Base-by-base conservation (phyloP, 2,888 invertebrate genomes). In the Chymomyza fuscimana region DNA sequence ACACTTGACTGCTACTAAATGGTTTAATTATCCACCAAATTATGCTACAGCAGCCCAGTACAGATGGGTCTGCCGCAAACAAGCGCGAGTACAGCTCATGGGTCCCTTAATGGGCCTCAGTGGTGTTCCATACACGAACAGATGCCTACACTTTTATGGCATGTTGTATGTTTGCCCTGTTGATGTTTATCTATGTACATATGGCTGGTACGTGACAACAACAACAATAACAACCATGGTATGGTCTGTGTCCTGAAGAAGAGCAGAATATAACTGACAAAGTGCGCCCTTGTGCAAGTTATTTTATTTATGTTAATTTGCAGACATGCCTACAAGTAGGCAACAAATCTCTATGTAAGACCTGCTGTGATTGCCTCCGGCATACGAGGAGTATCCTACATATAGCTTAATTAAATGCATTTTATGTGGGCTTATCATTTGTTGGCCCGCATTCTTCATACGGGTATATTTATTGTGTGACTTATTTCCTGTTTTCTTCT, bases 21-120 rank as follows among this genome's bases (percentile, higher is more conserved):
- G 78, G 59, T 72, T 72, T 82, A 82, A 80, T 80, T 82, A 80
- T 65, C 64, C 70, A 50, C 72, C 59, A 80, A 77, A 82, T 73
- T 67, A 36, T 32, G 32, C 59, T 59, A 32, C 32, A 10, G 32
- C 29, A 29, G 59, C 32, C 29, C 40, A 46, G 40, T 46, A 46
- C 40, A 46, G 40, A 46, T 46, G 40, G 40, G 2, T 46, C 40
- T 46, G 40, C 40, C 12, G 3, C 40, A 12, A 25, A 59, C 29
- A 58, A 29, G 12, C 29, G 56, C 29, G 56, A 25, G 12, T 4
- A 46, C 40, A 3, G 40, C 40, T 12, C 12, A 46, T 2, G 40
- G 40, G 40, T 46, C 40, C 40, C 12, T 12, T 46, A 46, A 46
- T 46, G 40, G 12, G 56, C 19, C 67, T 69, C 68, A 66, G 66